phyloP scores from a whole-genome alignment of 2,113 vertebrate species.

The Etheostoma spectabile region DNA sequence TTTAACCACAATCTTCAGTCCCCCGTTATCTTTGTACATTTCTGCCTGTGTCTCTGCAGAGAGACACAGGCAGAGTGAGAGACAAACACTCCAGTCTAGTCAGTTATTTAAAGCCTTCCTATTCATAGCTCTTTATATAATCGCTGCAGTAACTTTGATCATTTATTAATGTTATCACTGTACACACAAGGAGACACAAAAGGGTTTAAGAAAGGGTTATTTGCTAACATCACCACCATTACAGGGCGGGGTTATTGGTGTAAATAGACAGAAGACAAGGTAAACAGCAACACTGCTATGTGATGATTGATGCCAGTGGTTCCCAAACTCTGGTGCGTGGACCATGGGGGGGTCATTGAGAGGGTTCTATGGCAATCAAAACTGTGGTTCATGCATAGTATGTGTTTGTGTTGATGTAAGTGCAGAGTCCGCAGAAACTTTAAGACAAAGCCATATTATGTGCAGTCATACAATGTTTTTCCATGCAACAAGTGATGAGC shows the following conservation, averaged over 20 bases:
- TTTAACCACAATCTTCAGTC: constrained; percentile 34
- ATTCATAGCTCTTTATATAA: constrained; percentile 60
- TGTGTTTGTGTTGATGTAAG: constrained; percentile 20
- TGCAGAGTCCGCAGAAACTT: constrained; percentile 52
- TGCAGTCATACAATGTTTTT: constrained; percentile 36
- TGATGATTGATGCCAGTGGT: neutral
- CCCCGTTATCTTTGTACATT: constrained; percentile 7
- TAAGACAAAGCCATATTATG: constrained; percentile 50
- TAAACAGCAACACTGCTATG: constrained; percentile 9
- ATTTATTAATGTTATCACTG: constrained; percentile 41
- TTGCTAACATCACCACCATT: neutral
- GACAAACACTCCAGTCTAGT: constrained; percentile 30
- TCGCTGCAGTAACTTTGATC: constrained; percentile 41
- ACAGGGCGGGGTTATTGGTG: neutral
- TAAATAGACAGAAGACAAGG: neutral
- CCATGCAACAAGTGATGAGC: constrained; percentile 33
- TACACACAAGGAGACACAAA: constrained; percentile 1
- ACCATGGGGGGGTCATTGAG: neutral
- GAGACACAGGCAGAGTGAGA: neutral
- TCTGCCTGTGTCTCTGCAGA: constrained; percentile 9
- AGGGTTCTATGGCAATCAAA: neutral
- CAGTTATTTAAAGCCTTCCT: constrained; percentile 63
- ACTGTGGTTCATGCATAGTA: neutral
- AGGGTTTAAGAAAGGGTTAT: neutral
- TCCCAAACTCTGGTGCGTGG: constrained; percentile 7